These are phyloP conservation scores for Ochropleura plecta DNA, from an alignment of 2,888 invertebrate genomes.

Conservation along the genomic window DNA sequence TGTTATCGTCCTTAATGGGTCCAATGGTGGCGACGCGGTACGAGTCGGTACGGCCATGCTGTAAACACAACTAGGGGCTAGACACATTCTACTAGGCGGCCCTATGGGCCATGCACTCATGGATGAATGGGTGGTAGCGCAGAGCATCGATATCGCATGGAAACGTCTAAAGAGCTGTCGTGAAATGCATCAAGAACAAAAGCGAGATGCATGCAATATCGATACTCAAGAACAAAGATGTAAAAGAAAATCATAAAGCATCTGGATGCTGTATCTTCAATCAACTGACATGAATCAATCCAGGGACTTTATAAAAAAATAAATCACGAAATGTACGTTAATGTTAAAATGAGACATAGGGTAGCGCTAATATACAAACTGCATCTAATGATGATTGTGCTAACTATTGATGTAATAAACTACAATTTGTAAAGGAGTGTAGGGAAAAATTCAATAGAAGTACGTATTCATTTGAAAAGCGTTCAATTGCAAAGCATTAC, in stretches of 20 bases:
- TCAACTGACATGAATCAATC: constrained; percentile 43
- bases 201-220: constrained; percentile 70
- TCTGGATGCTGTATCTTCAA: constrained; percentile 48
- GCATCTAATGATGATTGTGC: constrained; percentile 57
- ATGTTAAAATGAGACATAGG: constrained; percentile 52
- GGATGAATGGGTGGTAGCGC: constrained; percentile 75
- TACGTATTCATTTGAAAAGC: constrained; percentile 62
- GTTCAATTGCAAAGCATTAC: constrained; percentile 66
- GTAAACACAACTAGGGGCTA: constrained; percentile 91
- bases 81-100: constrained; percentile 89
- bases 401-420: constrained; percentile 48
- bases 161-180: constrained; percentile 4
- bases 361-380: constrained; percentile 54
- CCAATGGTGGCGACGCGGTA: constrained; percentile 99
- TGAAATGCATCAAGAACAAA: constrained; percentile 27
- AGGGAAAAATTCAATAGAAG: constrained; percentile 49
- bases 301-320: constrained; percentile 53
- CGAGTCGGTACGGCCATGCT: constrained; percentile 99
- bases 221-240: constrained; percentile 67
- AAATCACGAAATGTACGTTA: constrained; percentile 49
- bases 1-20: constrained; percentile 98
- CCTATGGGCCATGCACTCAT: constrained; percentile 87
- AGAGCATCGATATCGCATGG: constrained; percentile 74
- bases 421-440: constrained; percentile 59
- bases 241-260: constrained; percentile 60